These are phyloP conservation scores for Scartelaos histophorus DNA, from an alignment of 2,113 vertebrate genomes.

Conservation along the genomic window DNA sequence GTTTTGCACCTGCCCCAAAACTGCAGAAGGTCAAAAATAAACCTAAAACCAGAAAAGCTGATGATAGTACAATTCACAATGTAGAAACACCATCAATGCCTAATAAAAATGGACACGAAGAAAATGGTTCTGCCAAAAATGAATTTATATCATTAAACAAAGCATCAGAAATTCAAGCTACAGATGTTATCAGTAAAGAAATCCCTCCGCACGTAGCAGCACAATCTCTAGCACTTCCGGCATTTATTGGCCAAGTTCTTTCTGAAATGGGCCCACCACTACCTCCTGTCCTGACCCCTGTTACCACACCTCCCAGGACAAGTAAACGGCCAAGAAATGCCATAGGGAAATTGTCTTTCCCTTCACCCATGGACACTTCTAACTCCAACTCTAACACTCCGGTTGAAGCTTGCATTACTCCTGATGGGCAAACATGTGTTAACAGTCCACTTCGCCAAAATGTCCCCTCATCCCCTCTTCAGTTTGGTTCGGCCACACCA, in stretches of 20 bases:
- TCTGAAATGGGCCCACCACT: conserved; percentile 89
- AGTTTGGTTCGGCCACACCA: conserved; percentile 94
- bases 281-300: conserved; percentile 84
- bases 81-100: not conserved
- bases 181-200: not conserved
- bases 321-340: conserved; percentile 65
- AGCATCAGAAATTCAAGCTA: conserved; percentile 2
- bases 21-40: conserved; percentile 12
- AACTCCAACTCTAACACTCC: conserved; percentile 76
- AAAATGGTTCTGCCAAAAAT: not conserved
- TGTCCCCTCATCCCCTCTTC: conserved; percentile 87
- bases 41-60: not conserved
- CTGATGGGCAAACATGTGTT: conserved; percentile 42
- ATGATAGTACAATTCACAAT: not conserved
- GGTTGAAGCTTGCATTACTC: conserved; percentile 59
- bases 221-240: conserved; percentile 51
- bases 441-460: conserved; percentile 76
- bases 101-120: not conserved
- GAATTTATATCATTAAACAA: not conserved
- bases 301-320: conserved; percentile 84
- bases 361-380: conserved; percentile 75
- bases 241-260: conserved; percentile 78
- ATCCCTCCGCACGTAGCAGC: conserved; percentile 27
- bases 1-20: conserved; percentile 22
- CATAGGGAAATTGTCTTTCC: conserved; percentile 69